A percentile compares a stretch with the other conserved stretches of the same genome.
These are phyloP conservation scores for Drosophila maculinotata DNA, from an alignment of 2,888 invertebrate genomes.

Conservation along the genomic window DNA sequence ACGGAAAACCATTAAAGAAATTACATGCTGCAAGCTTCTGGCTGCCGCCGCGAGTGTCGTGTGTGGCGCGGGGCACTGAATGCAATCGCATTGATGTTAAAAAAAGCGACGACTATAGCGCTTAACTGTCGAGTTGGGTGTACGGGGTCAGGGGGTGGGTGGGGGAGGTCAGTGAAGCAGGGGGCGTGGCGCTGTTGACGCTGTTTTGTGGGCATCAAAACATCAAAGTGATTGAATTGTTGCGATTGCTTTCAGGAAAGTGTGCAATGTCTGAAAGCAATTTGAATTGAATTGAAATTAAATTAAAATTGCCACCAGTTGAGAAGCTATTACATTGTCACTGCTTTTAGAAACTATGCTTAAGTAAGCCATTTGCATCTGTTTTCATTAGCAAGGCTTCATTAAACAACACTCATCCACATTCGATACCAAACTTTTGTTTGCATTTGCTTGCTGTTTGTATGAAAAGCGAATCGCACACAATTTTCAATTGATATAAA, in stretches of 20 bases:
- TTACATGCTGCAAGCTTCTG: slow-evolving; percentile 72
- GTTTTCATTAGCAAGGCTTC: neutral
- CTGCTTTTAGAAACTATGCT: slow-evolving; percentile 14
- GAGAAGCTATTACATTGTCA: neutral
- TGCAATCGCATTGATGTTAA: slow-evolving; percentile 78
- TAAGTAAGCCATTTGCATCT: slow-evolving; percentile 5
- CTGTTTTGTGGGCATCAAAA: slow-evolving; percentile 80
- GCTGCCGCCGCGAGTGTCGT: slow-evolving; percentile 43
- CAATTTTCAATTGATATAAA: slow-evolving; percentile 68
- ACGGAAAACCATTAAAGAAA: slow-evolving; percentile 83
- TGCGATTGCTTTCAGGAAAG: slow-evolving; percentile 78
- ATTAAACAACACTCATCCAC: neutral
- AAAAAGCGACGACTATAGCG: slow-evolving; percentile 69
- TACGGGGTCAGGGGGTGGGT: neutral
- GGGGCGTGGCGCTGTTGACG: slow-evolving; percentile 41
- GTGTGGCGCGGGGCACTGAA: slow-evolving; percentile 39
- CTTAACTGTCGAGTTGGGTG: slow-evolving; percentile 68
- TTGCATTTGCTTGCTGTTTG: slow-evolving; percentile 19
- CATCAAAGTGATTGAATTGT: slow-evolving; percentile 83
- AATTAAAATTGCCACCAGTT: slow-evolving; percentile 70
- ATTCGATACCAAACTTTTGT: neutral
- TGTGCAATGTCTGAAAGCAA: slow-evolving; percentile 48
- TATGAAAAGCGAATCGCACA: slow-evolving; percentile 16
- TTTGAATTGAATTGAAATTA: slow-evolving; percentile 73
- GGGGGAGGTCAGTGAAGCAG: neutral